Evolutionary conservation across 1,140 invertebrate genomes (phyloP).

Genomic region (Drosophila melanica): DNA sequence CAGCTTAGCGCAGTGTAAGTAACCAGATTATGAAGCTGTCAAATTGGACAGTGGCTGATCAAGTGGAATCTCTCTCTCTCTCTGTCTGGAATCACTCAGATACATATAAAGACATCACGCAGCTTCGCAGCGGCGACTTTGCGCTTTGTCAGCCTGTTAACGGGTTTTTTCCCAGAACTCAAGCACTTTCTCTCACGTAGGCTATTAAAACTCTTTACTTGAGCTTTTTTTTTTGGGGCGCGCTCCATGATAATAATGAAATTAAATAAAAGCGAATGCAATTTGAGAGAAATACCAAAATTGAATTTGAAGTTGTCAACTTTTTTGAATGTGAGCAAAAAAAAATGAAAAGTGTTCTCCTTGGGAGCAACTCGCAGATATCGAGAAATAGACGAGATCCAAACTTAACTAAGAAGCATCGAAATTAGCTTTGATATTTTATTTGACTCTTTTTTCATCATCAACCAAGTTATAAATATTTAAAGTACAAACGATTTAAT

Average conservation of each 20-base stretch:
- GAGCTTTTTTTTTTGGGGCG: conserved; percentile 48
- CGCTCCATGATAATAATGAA: conserved; percentile 38
- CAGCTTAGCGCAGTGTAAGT: conserved; percentile 84
- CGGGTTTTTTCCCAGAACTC: conserved; percentile 66
- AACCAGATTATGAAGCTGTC: conserved; percentile 22
- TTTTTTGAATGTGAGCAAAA: not conserved
- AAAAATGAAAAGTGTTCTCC: not conserved
- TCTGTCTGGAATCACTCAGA: conserved; percentile 39
- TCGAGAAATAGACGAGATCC: too few relatives aligned
- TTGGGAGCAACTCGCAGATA: too few relatives aligned
- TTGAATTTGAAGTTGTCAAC: too few relatives aligned
- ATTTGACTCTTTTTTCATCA: too few relatives aligned
- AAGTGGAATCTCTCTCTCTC: conserved; percentile 27
- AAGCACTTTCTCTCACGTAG: conserved; percentile 80
- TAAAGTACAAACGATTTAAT: too few relatives aligned
- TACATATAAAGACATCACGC: conserved; percentile 47
- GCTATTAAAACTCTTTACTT: conserved; percentile 51
- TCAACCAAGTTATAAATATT: too few relatives aligned
- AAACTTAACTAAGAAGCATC: too few relatives aligned
- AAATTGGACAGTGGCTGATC: conserved; percentile 16
- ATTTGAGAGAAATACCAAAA: conserved; percentile 14
- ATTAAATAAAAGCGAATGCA: conserved; percentile 32
- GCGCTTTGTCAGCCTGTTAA: conserved; percentile 26
- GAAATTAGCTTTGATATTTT: too few relatives aligned
- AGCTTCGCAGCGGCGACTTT: conserved; percentile 6